Evolutionary conservation across 2,888 invertebrate species (phyloP).

Genomic region (Platycheirus rosarum): DNA sequence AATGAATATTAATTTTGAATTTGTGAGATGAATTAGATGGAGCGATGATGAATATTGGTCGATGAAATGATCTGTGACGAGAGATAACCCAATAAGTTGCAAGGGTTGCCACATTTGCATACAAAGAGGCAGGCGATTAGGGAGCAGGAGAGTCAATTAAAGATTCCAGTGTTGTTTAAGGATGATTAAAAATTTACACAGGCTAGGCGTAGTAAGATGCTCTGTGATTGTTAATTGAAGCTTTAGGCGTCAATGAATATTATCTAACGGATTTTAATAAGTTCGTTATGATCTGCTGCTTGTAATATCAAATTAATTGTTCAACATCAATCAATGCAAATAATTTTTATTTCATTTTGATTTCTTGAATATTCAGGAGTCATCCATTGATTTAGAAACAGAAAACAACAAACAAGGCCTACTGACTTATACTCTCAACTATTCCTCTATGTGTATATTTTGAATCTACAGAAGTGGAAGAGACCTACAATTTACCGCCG

Average conservation of each 20-base stretch:
- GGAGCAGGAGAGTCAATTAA: neutral
- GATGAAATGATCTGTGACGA: constrained; percentile 1
- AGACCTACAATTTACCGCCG: too few species aligned
- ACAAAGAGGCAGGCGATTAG: neutral
- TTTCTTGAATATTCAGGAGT: constrained; percentile 8
- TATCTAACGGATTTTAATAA: neutral
- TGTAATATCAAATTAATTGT: constrained; percentile 30
- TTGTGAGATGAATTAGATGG: constrained; percentile 43
- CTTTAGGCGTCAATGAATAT: constrained; percentile 23
- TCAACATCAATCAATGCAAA: neutral
- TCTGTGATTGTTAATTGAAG: constrained; percentile 1
- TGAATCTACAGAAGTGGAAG: too few species aligned
- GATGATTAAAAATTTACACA: neutral
- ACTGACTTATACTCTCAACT: too few species aligned
- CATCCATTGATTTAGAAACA: neutral
- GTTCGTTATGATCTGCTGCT: constrained; percentile 15
- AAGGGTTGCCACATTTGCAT: constrained; percentile 34
- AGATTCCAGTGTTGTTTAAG: neutral
- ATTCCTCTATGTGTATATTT: too few species aligned
- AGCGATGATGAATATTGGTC: constrained; percentile 57
- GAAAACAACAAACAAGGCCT: too few species aligned
- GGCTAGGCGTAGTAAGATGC: constrained; percentile 10
- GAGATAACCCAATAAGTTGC: constrained; percentile 8
- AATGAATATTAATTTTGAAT: constrained; percentile 47
- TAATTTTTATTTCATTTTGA: constrained; percentile 9